Evolutionary conservation across 2,113 vertebrate species (phyloP).

Genomic region (Dipodomys stephensi): DNA sequence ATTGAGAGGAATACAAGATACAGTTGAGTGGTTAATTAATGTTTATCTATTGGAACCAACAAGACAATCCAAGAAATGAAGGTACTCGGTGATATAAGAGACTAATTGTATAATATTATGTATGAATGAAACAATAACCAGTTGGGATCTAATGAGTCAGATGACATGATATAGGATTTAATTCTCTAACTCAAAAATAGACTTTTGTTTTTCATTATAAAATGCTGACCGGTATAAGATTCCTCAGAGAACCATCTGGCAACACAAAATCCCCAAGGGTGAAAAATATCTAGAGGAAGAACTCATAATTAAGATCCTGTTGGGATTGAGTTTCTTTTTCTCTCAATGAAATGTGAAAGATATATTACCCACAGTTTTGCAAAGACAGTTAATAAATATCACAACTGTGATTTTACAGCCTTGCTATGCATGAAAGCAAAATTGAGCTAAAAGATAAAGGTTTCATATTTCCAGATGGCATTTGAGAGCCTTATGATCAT

Average conservation of each 20-base stretch:
- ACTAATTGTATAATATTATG: neutral
- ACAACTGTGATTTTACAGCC: constrained; percentile 56
- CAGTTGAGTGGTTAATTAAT: neutral
- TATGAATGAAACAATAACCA: neutral
- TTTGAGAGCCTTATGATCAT: neutral
- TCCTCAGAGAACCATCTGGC: constrained; percentile 33
- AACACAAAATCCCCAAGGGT: constrained; percentile 8
- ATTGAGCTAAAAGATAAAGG: constrained; percentile 63
- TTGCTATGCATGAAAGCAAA: constrained; percentile 65
- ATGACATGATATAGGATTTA: constrained; percentile 14
- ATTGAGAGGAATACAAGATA: neutral
- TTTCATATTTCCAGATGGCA: constrained; percentile 62
- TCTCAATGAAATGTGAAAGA: constrained; percentile 72
- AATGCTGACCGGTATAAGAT: constrained; percentile 13
- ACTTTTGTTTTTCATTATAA: constrained; percentile 20
- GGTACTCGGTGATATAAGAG: neutral
- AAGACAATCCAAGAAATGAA: neutral
- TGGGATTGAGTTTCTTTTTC: constrained; percentile 74
- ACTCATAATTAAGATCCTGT: constrained; percentile 66
- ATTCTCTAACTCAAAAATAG: constrained; percentile 21
- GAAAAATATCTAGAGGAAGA: constrained; percentile 45
- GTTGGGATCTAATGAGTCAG: neutral
- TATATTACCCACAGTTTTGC: constrained; percentile 60
- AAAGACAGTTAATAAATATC: constrained; percentile 71
- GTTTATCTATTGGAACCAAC: neutral